phyloP scores from a whole-genome alignment of 2,113 vertebrate species.

The Hemicordylus capensis region DNA sequence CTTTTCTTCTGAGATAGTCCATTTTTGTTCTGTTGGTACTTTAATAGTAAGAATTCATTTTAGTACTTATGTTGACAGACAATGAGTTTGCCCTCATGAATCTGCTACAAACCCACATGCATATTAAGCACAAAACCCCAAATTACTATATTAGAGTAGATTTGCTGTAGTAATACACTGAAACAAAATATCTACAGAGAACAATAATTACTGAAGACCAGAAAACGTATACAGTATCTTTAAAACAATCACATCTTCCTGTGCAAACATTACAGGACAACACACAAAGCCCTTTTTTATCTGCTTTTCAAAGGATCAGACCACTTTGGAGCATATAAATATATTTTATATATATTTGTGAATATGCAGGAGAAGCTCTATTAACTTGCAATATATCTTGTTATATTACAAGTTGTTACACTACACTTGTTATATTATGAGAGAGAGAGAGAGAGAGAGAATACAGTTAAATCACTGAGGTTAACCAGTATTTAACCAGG shows the following conservation, averaged over 20 bases:
- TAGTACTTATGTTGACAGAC: slow-evolving; percentile 57
- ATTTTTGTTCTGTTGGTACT: slow-evolving; percentile 79
- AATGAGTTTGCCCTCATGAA: slow-evolving; percentile 44
- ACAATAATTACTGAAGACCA: slow-evolving; percentile 34
- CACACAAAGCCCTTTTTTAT: slow-evolving; percentile 43
- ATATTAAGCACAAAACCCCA: slow-evolving; percentile 42
- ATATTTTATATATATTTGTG: slow-evolving; percentile 2
- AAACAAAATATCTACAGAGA: slow-evolving; percentile 16
- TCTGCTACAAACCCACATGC: neutral
- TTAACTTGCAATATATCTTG: neutral
- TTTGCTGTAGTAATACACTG: slow-evolving; percentile 43
- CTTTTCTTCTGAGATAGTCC: slow-evolving; percentile 83
- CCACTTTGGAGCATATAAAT: slow-evolving; percentile 19
- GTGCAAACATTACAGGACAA: slow-evolving; percentile 48
- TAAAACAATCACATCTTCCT: slow-evolving; percentile 46
- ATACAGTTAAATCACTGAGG: too few species aligned
- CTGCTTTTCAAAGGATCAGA: slow-evolving; percentile 12
- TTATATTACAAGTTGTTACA: too few species aligned
- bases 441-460: too few species aligned
- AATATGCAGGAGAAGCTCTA: slow-evolving; percentile 18
- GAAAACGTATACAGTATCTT: neutral
- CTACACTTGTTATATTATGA: too few species aligned
- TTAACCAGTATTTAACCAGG: too few species aligned
- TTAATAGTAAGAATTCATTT: slow-evolving; percentile 77
- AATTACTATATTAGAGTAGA: slow-evolving; percentile 63